Evolutionary conservation across 2,888 invertebrate species (phyloP), one percentile per base, ranked within the genome.

Genomic region (Tachystola acroxantha): DNA sequence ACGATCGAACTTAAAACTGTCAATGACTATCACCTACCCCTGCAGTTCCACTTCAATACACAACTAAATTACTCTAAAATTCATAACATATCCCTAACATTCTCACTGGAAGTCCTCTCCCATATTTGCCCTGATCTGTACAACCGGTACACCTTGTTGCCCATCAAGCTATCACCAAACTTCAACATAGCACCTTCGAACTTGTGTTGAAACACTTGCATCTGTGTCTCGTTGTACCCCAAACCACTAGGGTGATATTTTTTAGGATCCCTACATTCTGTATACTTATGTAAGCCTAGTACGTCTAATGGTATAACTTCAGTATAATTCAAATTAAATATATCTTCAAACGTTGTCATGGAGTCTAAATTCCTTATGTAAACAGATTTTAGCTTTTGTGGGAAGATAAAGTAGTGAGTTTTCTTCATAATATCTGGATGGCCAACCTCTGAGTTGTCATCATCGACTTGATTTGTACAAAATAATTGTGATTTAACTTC

Each of bases 181-280:
- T 86, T 88, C 20, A 82, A 62, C 75, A 88, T 88, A 27, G 88
- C 81, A 40, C 81, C 79, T 63, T 88, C 89, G 54, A 88, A 82
- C 36, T 82, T 84, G 44, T 88, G 82, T 29, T 75, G 84, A 44
- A 86, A 85, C 3, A 81, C 65, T 43, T 80, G 75, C 78, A 86
- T 78, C 40, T 85, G 80, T 3, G 84, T 81, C 32, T 76, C 76
- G 55, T 85, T 85, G 41, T 80, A 86, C 0, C 77, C 80, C 7
- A 52, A 40, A 7, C 75, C 77, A 40, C 52, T 65, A 0, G 70
- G 59, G 33, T 67, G 67, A 27, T 70, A 72, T 1, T 58, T 57
- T 37, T 82, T 81, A 3, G 69, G 67, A 40, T 87, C 82, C 31
- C 81, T 73, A 53, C 88, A 88, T 46, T 77, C 80, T n/a, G 69